Conservation (phyloP, 2,797 vertebrate species). For the Avahi laniger region DNA sequence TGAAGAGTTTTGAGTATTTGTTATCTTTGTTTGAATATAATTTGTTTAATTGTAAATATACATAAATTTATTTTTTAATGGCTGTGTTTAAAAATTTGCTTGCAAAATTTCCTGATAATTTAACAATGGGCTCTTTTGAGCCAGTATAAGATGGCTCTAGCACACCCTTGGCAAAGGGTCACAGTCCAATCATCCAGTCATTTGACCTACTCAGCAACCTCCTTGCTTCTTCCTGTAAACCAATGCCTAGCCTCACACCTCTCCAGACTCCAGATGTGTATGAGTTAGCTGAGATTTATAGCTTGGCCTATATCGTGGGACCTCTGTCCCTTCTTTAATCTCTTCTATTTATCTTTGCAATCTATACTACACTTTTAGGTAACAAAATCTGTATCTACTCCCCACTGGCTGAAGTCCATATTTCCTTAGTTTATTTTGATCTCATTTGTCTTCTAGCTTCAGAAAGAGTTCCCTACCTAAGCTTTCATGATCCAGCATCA, state of each 20-base stretch:
- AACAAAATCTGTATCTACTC: constrained; percentile 42
- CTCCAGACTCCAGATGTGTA: background rate
- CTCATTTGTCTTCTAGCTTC: background rate
- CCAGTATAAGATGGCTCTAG: background rate
- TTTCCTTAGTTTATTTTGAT: constrained; percentile 26
- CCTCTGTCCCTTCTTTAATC: background rate
- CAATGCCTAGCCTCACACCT: background rate
- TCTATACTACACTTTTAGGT: background rate
- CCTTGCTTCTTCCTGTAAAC: constrained; percentile 21
- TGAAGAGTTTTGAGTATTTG: background rate
- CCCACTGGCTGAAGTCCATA: background rate
- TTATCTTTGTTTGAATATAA: background rate
- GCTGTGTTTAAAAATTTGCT: constrained; percentile 12
- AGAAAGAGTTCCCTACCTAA: background rate
- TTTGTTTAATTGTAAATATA: background rate
- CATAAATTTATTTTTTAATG: constrained; percentile 27
- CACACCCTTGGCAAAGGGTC: background rate
- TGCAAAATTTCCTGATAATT: constrained; percentile 34
- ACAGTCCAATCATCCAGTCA: constrained; percentile 2
- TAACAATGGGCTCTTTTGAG: background rate
- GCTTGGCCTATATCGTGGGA: background rate
- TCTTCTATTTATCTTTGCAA: constrained; percentile 29
- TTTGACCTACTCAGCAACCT: constrained; percentile 17
- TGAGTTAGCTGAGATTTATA: constrained; percentile 44
- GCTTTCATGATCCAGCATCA: constrained; percentile 12